Percentiles rank a stretch among this genome's conserved stretches.
phyloP scores from a whole-genome alignment of 1,140 invertebrate genomes.

The Halesus radiatus region DNA sequence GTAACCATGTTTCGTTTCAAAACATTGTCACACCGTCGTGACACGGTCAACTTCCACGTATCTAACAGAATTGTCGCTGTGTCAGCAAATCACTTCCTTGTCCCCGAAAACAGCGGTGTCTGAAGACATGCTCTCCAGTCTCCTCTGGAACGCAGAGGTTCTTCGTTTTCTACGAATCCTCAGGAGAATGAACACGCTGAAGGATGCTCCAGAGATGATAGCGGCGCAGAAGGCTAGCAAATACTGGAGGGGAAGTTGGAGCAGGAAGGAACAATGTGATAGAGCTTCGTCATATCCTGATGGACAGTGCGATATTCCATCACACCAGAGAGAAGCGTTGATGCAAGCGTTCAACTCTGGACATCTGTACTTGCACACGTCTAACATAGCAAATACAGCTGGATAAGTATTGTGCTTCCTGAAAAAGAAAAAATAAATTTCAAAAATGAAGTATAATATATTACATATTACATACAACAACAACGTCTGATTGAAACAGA shows the following conservation, averaged over 20 bases:
- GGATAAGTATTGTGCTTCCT: constrained; percentile 64
- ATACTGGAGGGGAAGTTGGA: constrained; percentile 81
- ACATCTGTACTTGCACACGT: constrained; percentile 85
- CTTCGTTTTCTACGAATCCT: constrained; percentile 74
- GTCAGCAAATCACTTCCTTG: constrained; percentile 93
- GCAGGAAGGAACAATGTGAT: constrained; percentile 81
- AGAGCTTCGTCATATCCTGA: constrained; percentile 89
- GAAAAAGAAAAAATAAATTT: constrained; percentile 44
- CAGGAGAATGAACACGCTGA: constrained; percentile 60
- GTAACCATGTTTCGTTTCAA: constrained; percentile 26
- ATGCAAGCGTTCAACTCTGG: constrained; percentile 91
- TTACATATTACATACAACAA: neutral
- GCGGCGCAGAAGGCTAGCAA: constrained; percentile 70
- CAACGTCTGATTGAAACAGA: too few species aligned
- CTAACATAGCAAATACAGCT: constrained; percentile 73
- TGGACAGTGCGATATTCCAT: constrained; percentile 87
- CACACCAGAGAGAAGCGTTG: constrained; percentile 89
- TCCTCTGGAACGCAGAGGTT: constrained; percentile 80
- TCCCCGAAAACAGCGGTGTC: constrained; percentile 85
- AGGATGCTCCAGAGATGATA: constrained; percentile 61
- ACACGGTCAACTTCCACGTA: constrained; percentile 91
- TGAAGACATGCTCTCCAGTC: constrained; percentile 81
- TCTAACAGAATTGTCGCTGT: constrained; percentile 91
- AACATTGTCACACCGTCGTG: constrained; percentile 84
- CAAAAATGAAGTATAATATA: neutral